Evolutionary conservation across 2,797 vertebrate species (phyloP), one percentile per base, ranked within the genome.

Genomic region (Fistularia tabacaria): DNA sequence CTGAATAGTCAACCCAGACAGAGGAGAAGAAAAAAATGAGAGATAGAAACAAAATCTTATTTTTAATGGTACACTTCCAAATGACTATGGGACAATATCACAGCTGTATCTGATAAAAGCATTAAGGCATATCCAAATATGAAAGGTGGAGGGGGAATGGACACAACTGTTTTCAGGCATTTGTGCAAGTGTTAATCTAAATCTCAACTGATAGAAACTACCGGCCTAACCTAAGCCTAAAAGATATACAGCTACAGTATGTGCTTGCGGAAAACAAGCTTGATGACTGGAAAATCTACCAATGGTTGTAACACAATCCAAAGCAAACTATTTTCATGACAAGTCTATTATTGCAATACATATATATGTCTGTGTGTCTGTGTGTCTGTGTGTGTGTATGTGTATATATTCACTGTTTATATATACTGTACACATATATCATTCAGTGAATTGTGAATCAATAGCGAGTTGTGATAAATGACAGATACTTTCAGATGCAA

Each of bases 101-200:
- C 79, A 74, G 72, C 69, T 78, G 77, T 66, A 91, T 92, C 91
- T 91, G 88, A 92, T 91, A 88, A 86, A 88, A 85, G 88, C 87
- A 89, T 89, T 84, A 89, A 89, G 87, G 86, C 82, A 81, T 89
- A 87, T 81, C 84, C 66, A 85, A 85, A 88, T 83, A 81, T 73
- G 71, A 83, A 85, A 78, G 62, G 49, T 14, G 48, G 45, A 53
- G 53, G 14, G 41, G 37, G 64, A 46, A 48, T 94, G 93, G 91
- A 88, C 90, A 91, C 90, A 93, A 82, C 78, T 88, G 86, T 74
- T 86, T 86, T 85, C 63, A 62, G 84, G 82, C 81, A 64, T 90
- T 88, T 90, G 87, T 85, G 88, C 75, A 78, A 79, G 64, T 75
- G 81, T 89, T 86, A 82, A 84, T 90, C 86, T 78, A 65, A 76